Base-by-base conservation (phyloP, 2,113 vertebrate species). In the Pseudopodoces humilis region DNA sequence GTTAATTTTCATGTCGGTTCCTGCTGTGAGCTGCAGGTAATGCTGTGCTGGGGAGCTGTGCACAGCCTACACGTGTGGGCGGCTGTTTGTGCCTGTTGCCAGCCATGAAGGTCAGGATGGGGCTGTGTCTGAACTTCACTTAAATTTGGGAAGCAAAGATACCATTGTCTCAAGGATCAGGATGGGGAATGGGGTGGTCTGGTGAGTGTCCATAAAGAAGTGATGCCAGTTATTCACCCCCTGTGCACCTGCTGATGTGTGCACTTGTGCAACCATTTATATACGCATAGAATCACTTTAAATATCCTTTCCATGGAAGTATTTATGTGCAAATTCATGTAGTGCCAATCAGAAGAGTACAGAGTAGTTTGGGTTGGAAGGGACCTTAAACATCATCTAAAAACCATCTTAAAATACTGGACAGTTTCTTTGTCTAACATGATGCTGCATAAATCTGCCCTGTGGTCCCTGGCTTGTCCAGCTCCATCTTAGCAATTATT, bases 211-310 rank as follows among this genome's bases (percentile, higher is more conserved):
- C 17, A 1, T 15, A 9, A 3, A 13, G 47, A 33, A 86, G 18
- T 15, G 50, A 21, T 37, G 58, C 2, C 4, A 19, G 8, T 1
- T 84, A 49, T 43, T 50, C 41, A 1, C 1, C 8, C 10, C 4
- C 13, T 4, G 6, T n/a, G 33, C 23, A 37, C 9, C n/a, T 75
- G 79, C 56, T 49, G 39, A 12, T 4, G 21, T 43, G 2, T 33
- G 24, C 14, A 27, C 0, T 0, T 0, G 4, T 52, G 6, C 21
- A 3, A 11, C 35, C 0, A 1, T 37, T 62, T 41, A 11, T 5
- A 4, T 20, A 17, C 3, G 0, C 24, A 6, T 2, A 52, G 37
- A 77, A 17, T 16, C 13, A 20, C 53, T 31, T 15, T 2, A 12
- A 13, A 31, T 7, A 10, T 4, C 13, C 11, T 5, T 68, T 52